A percentile compares a stretch with the other conserved stretches of the same genome.
Conservation (phyloP, 2,113 vertebrate species). For the Catagonus wagneri region DNA sequence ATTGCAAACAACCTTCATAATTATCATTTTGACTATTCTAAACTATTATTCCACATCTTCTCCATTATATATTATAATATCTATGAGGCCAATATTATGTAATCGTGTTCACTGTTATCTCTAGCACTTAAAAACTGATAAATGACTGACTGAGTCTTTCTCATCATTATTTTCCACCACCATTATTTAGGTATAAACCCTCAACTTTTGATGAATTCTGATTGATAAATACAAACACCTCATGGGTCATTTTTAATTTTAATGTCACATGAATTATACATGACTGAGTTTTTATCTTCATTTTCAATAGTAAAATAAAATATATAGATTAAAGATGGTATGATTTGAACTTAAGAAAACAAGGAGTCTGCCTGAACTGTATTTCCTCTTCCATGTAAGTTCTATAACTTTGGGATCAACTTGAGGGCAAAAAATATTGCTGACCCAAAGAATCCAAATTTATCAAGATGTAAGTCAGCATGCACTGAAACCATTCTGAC, state of each 20-base stretch:
- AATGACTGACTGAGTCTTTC: neutral
- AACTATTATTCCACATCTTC: neutral
- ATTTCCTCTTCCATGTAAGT: constrained; percentile 9
- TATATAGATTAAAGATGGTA: neutral
- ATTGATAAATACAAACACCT: constrained; percentile 33
- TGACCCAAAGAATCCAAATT: neutral
- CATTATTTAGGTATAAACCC: neutral
- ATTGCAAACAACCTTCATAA: neutral
- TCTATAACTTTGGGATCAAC: constrained; percentile 30
- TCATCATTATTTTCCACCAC: constrained; percentile 28
- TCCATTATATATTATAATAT: neutral
- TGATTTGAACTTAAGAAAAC: constrained; percentile 34
- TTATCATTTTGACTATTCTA: neutral
- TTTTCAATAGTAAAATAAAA: neutral
- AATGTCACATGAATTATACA: constrained; percentile 1
- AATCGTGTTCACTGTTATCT: neutral
- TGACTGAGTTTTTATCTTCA: neutral
- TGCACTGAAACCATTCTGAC: neutral
- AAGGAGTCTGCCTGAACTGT: neutral
- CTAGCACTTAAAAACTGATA: neutral
- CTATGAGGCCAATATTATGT: neutral
- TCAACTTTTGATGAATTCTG: constrained; percentile 40
- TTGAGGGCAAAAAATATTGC: neutral
- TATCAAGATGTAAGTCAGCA: neutral
- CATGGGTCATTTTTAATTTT: constrained; percentile 1